Evolutionary conservation across 2,888 invertebrate species (phyloP).

Genomic region (Cataglyphis rosenhaueri): DNA sequence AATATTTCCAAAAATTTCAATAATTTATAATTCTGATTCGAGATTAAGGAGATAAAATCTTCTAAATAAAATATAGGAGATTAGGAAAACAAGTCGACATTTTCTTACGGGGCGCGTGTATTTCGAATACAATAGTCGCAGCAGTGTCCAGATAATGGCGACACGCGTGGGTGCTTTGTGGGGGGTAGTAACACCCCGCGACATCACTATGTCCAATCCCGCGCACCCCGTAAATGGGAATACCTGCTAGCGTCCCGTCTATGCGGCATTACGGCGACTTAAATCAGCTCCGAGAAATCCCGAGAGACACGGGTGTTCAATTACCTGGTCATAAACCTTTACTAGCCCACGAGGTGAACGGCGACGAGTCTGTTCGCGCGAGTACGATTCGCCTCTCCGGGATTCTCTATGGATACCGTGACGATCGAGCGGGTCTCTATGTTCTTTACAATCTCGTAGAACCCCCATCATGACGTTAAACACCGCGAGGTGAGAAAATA

Average conservation of each 20-base stretch:
- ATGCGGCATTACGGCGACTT: conserved; percentile 76
- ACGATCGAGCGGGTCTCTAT: conserved; percentile 74
- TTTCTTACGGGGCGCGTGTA: neutral
- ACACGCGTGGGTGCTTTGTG: conserved; percentile 62
- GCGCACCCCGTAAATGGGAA: conserved; percentile 71
- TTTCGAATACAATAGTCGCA: conserved; percentile 37
- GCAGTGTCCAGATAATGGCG: conserved; percentile 30
- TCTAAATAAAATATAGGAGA: neutral
- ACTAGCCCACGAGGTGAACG: conserved; percentile 74
- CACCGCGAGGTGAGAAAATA: conserved; percentile 67
- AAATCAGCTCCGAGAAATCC: conserved; percentile 79
- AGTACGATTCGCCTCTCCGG: conserved; percentile 70
- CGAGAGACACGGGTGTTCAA: conserved; percentile 80
- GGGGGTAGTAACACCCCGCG: conserved; percentile 70
- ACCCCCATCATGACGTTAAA: conserved; percentile 67
- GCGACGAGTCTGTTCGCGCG: conserved; percentile 68
- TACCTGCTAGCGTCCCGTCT: conserved; percentile 67
- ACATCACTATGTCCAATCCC: conserved; percentile 58
- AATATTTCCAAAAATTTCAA: neutral
- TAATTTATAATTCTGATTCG: neutral
- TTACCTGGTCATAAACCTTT: conserved; percentile 81
- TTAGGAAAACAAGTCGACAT: conserved; percentile 1
- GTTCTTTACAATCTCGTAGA: conserved; percentile 75
- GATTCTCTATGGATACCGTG: conserved; percentile 72
- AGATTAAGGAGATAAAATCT: neutral